These are phyloP conservation scores for Epizoanthus ramosus DNA, from an alignment of 92 coral and sea anemone species.

Conservation along the genomic window DNA sequence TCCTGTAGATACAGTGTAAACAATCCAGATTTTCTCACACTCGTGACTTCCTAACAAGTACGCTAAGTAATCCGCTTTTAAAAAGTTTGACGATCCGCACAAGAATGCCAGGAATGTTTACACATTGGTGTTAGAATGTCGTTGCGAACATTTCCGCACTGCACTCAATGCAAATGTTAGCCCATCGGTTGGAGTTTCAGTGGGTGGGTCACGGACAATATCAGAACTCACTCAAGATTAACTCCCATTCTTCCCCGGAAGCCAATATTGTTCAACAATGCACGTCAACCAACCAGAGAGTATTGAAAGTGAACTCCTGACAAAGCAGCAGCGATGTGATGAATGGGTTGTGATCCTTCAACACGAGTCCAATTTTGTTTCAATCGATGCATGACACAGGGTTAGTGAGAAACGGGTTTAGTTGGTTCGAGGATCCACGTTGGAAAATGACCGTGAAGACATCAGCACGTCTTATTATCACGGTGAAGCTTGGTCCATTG, in stretches of 20 bases:
- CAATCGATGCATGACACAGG: slow-evolving; percentile 20
- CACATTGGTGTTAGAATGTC: slow-evolving; percentile 17
- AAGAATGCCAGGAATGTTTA: slow-evolving; percentile 27
- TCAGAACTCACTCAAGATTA: neutral
- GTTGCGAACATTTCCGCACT: neutral
- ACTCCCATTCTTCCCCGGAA: slow-evolving; percentile 24
- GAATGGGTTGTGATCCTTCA: slow-evolving; percentile 21
- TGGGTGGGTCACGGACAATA: slow-evolving; percentile 18
- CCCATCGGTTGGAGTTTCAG: neutral
- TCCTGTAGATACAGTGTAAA: too few species aligned
- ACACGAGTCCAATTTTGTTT: slow-evolving; percentile 5
- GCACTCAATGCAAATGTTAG: slow-evolving; percentile 15
- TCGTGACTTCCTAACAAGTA: neutral
- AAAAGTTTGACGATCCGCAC: slow-evolving; percentile 23
- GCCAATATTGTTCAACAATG: slow-evolving; percentile 22
- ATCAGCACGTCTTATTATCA: slow-evolving; percentile 33
- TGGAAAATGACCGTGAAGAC: slow-evolving; percentile 29
- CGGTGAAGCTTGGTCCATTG: slow-evolving; percentile 32
- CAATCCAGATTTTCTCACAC: neutral
- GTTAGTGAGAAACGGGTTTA: neutral
- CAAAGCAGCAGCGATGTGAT: slow-evolving; percentile 33
- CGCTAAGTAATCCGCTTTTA: neutral
- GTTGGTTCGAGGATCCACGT: neutral
- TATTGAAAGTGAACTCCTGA: slow-evolving; percentile 8
- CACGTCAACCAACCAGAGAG: slow-evolving; percentile 33